Percentiles rank a stretch among this genome's conserved stretches.
These are phyloP conservation scores for Erpobdella octoculata DNA, from an alignment of 2,888 invertebrate genomes.

Conservation along the genomic window DNA sequence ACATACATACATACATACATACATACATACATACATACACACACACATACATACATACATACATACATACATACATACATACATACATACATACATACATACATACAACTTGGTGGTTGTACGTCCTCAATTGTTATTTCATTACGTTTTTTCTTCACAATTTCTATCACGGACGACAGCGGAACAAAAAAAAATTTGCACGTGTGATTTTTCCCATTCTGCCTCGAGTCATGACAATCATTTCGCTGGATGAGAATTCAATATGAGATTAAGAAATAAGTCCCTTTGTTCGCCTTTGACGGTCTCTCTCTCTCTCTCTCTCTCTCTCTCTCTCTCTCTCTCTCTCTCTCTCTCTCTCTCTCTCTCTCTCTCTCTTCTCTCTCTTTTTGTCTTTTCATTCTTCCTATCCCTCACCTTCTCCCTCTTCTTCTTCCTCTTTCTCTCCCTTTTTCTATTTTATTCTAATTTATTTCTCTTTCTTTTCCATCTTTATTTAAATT, in stretches of 20 bases:
- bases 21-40: slow-evolving; percentile 22
- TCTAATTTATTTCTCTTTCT: not conserved
- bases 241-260: too few relatives aligned
- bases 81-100: slow-evolving; percentile 21
- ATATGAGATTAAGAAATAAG: too few relatives aligned
- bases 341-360: not conserved
- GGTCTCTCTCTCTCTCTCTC: too few relatives aligned
- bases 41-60: slow-evolving; percentile 22
- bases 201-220: too few relatives aligned
- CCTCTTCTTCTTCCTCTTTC: not conserved
- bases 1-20: slow-evolving; percentile 22
- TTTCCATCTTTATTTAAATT: not conserved
- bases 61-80: slow-evolving; percentile 21
- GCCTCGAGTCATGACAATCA: too few relatives aligned
- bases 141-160: too few relatives aligned
- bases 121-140: not conserved
- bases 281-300: too few relatives aligned
- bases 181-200: too few relatives aligned
- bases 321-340: too few relatives aligned
- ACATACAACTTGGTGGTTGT: not conserved
- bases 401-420: not conserved
- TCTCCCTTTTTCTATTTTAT: not conserved
- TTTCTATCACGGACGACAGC: too few relatives aligned
- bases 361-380: not conserved
- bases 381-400: not conserved